These are phyloP conservation scores for Tetheella fluctuosa DNA, from an alignment of 2,888 invertebrate species.

Conservation along the genomic window DNA sequence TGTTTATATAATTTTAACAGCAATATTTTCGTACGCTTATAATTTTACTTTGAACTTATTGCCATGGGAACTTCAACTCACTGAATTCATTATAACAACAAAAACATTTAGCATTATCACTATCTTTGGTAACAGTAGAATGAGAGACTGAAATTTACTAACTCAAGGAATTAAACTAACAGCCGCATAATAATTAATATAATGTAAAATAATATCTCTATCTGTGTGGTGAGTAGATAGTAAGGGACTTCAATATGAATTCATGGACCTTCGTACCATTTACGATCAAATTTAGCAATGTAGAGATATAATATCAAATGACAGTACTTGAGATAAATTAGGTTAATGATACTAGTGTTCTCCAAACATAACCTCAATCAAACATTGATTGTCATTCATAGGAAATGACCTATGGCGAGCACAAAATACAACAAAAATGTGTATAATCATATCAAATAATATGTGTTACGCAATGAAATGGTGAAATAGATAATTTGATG, in stretches of 20 bases:
- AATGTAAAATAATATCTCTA: not conserved
- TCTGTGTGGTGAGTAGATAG: not conserved
- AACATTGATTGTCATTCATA: too few relatives aligned
- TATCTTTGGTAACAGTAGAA: too few relatives aligned
- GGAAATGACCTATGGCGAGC: too few relatives aligned
- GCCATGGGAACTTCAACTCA: slow-evolving; percentile 14
- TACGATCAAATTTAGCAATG: not conserved
- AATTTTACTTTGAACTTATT: not conserved
- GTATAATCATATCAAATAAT: too few relatives aligned
- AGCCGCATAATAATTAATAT: not conserved
- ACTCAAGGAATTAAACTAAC: not conserved
- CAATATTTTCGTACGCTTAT: slow-evolving; percentile 24
- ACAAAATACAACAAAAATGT: too few relatives aligned
- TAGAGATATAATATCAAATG: not conserved
- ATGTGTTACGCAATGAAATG: too few relatives aligned
- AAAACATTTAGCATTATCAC: too few relatives aligned
- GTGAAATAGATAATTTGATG: too few relatives aligned
- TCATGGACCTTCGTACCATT: not conserved
- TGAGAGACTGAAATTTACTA: not conserved
- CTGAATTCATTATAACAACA: not conserved
- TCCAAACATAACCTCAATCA: too few relatives aligned
- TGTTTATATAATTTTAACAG: slow-evolving; percentile 36
- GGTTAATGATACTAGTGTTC: too few relatives aligned
- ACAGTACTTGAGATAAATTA: too few relatives aligned
- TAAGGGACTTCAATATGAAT: not conserved